phyloP scores from a whole-genome alignment of 2,888 invertebrate genomes.

The Formica aserva region DNA sequence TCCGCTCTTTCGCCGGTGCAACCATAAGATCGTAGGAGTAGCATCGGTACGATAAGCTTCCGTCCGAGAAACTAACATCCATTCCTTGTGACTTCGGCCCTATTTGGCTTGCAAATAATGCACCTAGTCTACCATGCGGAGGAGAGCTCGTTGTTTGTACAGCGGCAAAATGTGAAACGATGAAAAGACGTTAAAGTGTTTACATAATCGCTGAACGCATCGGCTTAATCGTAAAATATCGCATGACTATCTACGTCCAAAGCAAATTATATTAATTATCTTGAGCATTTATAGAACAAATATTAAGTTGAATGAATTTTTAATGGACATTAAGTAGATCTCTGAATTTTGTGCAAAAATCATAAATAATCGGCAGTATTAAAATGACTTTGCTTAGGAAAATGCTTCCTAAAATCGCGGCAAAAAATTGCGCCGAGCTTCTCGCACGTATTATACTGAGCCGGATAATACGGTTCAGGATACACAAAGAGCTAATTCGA shows the following conservation, averaged over 20 bases:
- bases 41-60: conserved; percentile 53
- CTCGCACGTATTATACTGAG: background rate
- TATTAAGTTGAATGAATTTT: background rate
- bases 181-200: conserved; percentile 9
- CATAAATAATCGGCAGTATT: background rate
- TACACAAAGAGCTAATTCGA: conserved; percentile 55
- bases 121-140: conserved; percentile 26
- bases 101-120: conserved; percentile 73
- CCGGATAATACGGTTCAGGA: conserved; percentile 30
- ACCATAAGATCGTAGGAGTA: conserved; percentile 1
- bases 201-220: conserved; percentile 22
- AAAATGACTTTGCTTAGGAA: conserved; percentile 2
- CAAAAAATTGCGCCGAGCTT: conserved; percentile 27
- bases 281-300: background rate
- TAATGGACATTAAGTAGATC: background rate
- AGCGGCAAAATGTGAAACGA: conserved; percentile 43
- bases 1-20: conserved; percentile 36
- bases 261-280: background rate
- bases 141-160: conserved; percentile 34
- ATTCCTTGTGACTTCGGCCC: conserved; percentile 72
- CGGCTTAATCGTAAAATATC: conserved; percentile 10
- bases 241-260: background rate
- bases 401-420: conserved; percentile 13
- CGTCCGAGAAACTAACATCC: conserved; percentile 61
- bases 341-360: background rate